Percentiles rank a stretch among this genome's conserved stretches.
phyloP scores from a whole-genome alignment of 1,140 invertebrate genomes.

The Drosophila pseudoobscura region DNA sequence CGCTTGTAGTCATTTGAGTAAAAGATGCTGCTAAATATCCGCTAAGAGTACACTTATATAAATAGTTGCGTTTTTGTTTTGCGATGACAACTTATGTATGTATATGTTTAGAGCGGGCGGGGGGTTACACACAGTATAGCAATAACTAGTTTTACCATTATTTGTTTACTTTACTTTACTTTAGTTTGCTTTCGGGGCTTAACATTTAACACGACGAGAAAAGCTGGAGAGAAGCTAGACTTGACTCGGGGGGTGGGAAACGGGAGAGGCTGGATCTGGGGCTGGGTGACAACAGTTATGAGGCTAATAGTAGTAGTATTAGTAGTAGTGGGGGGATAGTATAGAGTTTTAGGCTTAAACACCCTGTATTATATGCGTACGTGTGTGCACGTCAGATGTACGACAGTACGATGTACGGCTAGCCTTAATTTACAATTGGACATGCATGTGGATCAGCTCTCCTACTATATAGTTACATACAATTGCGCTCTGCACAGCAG shows the following conservation, averaged over 20 bases:
- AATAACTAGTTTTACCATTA: slow-evolving; percentile 68
- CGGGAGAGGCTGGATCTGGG: not conserved
- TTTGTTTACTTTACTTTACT: slow-evolving; percentile 43
- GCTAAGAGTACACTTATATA: slow-evolving; percentile 78
- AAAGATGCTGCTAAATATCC: slow-evolving; percentile 78
- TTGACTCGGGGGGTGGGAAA: slow-evolving; percentile 27
- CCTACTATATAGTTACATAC: slow-evolving; percentile 73
- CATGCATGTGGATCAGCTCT: slow-evolving; percentile 79
- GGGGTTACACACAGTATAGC: slow-evolving; percentile 67
- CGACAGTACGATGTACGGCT: slow-evolving; percentile 30
- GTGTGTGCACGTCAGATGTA: slow-evolving; percentile 26
- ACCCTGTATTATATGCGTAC: slow-evolving; percentile 57
- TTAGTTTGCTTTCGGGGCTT: slow-evolving; percentile 48
- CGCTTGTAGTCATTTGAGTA: slow-evolving; percentile 73
- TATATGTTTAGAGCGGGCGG: slow-evolving; percentile 43
- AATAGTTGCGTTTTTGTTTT: slow-evolving; percentile 49
- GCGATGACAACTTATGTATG: slow-evolving; percentile 51
- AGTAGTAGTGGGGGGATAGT: slow-evolving; percentile 28
- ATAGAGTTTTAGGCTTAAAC: slow-evolving; percentile 50
- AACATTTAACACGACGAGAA: slow-evolving; percentile 77
- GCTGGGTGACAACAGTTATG: slow-evolving; percentile 58
- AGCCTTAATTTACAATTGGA: slow-evolving; percentile 79
- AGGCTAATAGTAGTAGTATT: slow-evolving; percentile 53
- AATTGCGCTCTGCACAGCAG: slow-evolving; percentile 83
- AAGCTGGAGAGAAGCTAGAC: slow-evolving; percentile 59